Conservation (phyloP, 1,140 invertebrate genomes). For the Ceratitis capitata region DNA sequence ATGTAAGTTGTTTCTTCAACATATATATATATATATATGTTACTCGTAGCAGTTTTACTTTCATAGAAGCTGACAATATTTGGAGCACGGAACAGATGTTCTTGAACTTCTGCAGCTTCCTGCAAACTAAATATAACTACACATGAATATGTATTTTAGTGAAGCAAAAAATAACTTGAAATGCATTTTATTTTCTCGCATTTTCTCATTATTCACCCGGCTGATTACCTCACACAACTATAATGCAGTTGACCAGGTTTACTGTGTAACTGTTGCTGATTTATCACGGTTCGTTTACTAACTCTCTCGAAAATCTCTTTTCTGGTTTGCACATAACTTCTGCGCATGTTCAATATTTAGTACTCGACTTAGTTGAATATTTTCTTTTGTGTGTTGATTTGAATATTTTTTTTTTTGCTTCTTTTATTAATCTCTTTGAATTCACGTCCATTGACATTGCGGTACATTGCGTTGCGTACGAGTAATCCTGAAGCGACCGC, state of each 20-base stretch:
- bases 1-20: too few relatives aligned
- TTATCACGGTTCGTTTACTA: background rate
- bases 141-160: background rate
- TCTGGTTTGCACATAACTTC: too few relatives aligned
- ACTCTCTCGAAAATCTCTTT: background rate
- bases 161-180: background rate
- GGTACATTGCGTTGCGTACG: background rate
- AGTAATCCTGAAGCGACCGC: background rate
- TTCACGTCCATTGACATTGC: slow-evolving; percentile 24
- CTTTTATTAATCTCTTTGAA: background rate
- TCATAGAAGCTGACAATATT: background rate
- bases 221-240: slow-evolving; percentile 4
- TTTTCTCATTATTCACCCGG: background rate
- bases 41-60: background rate
- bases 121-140: background rate
- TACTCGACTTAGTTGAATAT: background rate
- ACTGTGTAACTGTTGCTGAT: background rate
- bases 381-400: background rate
- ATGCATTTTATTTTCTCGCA: background rate
- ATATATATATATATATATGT: background rate
- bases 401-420: background rate
- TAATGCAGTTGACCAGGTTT: background rate
- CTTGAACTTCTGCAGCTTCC: slow-evolving; percentile 29
- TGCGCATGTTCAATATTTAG: background rate
- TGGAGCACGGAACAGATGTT: slow-evolving; percentile 5